These are phyloP conservation scores for Leucophenga maculata DNA, from an alignment of 2,888 invertebrate genomes.

Conservation along the genomic window DNA sequence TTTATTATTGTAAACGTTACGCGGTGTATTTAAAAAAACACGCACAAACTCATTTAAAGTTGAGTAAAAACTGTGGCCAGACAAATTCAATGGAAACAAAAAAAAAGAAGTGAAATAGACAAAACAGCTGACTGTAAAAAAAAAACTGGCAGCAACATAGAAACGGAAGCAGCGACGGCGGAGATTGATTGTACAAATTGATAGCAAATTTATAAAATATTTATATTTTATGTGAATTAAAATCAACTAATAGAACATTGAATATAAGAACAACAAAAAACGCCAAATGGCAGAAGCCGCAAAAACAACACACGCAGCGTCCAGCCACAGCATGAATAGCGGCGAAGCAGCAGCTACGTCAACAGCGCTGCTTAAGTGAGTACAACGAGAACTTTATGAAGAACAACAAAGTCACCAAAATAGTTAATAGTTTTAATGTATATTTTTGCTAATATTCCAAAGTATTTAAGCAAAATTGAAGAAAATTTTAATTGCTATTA, in stretches of 20 bases:
- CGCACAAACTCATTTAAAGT: too few relatives aligned
- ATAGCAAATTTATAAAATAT: not conserved
- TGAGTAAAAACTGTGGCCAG: too few relatives aligned
- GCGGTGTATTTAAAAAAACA: too few relatives aligned
- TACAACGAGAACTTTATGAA: too few relatives aligned
- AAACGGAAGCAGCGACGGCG: not conserved
- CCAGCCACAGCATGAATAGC: too few relatives aligned
- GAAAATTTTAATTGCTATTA: too few relatives aligned
- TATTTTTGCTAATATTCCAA: too few relatives aligned
- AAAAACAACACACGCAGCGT: not conserved
- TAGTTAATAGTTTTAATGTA: too few relatives aligned
- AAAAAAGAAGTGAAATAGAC: constrained; percentile 26
- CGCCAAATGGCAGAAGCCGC: not conserved
- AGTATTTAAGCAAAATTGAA: too few relatives aligned
- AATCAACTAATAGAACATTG: not conserved
- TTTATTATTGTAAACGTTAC: too few relatives aligned
- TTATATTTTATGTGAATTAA: not conserved
- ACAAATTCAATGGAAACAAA: constrained; percentile 38
- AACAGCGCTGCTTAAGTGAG: not conserved
- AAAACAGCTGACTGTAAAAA: constrained; percentile 8
- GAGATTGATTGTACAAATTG: not conserved
- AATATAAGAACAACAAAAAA: not conserved
- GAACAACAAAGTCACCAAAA: too few relatives aligned
- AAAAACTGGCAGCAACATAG: not conserved
- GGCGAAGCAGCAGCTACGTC: not conserved